Conservation (phyloP, 2,888 invertebrate genomes). For the Microctonus aethiopoides region DNA sequence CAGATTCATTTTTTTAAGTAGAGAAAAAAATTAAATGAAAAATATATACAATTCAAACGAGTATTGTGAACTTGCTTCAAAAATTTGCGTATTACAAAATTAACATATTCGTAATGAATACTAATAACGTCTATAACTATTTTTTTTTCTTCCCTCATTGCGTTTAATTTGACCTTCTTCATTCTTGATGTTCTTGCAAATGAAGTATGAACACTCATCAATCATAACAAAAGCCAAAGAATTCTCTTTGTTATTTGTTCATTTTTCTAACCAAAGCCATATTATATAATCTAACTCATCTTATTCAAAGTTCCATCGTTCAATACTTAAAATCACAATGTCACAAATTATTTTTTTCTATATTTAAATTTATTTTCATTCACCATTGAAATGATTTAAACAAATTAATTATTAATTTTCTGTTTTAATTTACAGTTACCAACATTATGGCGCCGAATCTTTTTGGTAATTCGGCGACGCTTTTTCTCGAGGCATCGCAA, state of each 20-base stretch:
- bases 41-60: neutral
- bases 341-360: neutral
- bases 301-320: neutral
- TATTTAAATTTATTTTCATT: neutral
- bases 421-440: conserved; percentile 46
- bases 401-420: neutral
- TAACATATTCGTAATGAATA: neutral
- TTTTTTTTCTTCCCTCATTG: neutral
- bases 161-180: neutral
- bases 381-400: neutral
- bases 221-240: neutral
- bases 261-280: neutral
- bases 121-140: neutral
- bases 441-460: conserved; percentile 74
- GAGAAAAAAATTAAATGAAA: neutral
- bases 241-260: neutral
- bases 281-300: neutral
- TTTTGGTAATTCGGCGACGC: conserved; percentile 70
- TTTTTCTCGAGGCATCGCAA: conserved; percentile 68
- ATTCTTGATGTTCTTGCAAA: neutral
- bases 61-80: neutral
- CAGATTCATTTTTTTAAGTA: neutral
- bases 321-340: neutral
- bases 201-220: neutral
- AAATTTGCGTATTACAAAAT: neutral